phyloP scores from a whole-genome alignment of 2,888 invertebrate species.

The Seira sanloemensis region DNA sequence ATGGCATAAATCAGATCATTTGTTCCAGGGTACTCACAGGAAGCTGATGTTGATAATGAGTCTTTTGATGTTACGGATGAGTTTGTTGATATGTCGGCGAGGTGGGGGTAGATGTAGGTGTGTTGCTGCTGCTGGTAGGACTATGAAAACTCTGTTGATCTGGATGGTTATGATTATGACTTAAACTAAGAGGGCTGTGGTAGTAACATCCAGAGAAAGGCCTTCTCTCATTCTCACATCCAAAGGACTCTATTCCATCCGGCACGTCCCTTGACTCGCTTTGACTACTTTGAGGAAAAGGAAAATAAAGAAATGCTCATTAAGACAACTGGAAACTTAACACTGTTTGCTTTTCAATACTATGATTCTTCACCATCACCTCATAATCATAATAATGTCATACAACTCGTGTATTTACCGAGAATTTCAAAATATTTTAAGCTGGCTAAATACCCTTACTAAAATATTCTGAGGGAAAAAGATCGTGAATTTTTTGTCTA shows the following conservation, averaged over 20 bases:
- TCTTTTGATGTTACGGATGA: conserved; percentile 20
- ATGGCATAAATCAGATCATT: neutral
- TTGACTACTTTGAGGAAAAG: conserved; percentile 31
- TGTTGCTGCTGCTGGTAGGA: conserved; percentile 19
- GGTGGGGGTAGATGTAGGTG: neutral
- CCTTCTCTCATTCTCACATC: conserved; percentile 53
- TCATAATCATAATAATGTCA: neutral
- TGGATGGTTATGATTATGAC: conserved; percentile 57
- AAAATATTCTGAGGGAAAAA: conserved; percentile 32
- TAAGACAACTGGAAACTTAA: conserved; percentile 39
- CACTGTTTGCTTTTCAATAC: conserved; percentile 9
- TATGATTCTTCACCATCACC: neutral
- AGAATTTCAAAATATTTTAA: neutral
- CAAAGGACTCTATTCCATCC: conserved; percentile 49
- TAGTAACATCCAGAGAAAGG: conserved; percentile 66
- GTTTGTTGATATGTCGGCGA: conserved; percentile 34
- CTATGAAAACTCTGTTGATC: conserved; percentile 43
- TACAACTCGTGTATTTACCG: neutral
- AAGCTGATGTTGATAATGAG: conserved; percentile 40
- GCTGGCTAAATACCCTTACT: neutral
- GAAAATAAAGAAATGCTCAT: conserved; percentile 33
- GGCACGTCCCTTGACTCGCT: conserved; percentile 41
- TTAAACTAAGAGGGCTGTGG: conserved; percentile 40
- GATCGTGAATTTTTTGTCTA: conserved; percentile 45
- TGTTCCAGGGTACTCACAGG: conserved; percentile 35